These are phyloP conservation scores for Microtus pennsylvanicus DNA, from an alignment of 2,113 vertebrate species.

Conservation along the genomic window DNA sequence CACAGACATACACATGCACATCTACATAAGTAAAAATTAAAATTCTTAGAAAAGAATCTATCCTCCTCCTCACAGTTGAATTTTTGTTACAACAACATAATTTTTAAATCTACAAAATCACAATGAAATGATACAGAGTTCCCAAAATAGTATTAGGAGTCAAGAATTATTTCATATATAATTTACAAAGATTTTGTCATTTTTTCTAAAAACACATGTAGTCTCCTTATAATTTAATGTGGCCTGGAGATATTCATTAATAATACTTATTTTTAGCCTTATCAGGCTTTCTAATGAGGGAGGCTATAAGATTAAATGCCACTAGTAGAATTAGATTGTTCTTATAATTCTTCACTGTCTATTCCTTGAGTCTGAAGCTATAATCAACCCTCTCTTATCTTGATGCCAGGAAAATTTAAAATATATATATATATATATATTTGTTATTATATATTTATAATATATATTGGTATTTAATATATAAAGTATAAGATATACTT, in stretches of 20 bases:
- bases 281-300: neutral
- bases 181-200: neutral
- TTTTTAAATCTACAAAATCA: neutral
- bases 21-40: neutral
- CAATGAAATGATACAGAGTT: neutral
- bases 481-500: too few species aligned
- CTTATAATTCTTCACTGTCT: neutral
- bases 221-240: neutral
- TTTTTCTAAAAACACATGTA: conserved; percentile 16
- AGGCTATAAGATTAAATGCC: neutral
- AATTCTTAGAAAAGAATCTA: neutral
- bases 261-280: conserved; percentile 42
- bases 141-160: neutral
- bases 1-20: neutral
- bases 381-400: neutral
- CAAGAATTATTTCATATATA: conserved; percentile 14
- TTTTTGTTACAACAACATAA: neutral
- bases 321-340: neutral
- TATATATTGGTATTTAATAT: too few species aligned
- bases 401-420: neutral
- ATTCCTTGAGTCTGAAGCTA: neutral
- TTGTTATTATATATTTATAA: too few species aligned
- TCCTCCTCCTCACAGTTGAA: neutral
- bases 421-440: neutral
- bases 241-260: neutral